A percentile compares a stretch with the other conserved stretches of the same genome.
Conservation (phyloP, 2,797 vertebrate genomes). For the Lophius americanus region DNA sequence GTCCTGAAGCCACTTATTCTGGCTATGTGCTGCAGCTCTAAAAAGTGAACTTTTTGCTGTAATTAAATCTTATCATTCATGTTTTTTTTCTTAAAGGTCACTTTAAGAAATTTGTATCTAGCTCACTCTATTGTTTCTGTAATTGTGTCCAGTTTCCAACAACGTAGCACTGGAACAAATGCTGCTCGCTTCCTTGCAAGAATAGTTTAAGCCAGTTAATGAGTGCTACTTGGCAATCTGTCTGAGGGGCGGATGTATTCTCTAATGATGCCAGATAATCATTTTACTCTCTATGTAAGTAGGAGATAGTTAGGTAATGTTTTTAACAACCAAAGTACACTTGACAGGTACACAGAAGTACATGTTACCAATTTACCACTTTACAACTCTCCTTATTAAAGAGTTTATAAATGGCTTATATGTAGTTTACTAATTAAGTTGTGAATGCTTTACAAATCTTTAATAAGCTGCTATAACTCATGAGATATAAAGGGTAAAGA, state of each 20-base stretch:
- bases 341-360: no score
- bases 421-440: no score
- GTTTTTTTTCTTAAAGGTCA: slow-evolving; percentile 15
- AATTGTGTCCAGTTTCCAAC: slow-evolving; percentile 12
- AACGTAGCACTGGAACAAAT: background rate
- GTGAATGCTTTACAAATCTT: no score
- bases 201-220: background rate
- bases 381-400: no score
- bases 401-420: no score
- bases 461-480: no score
- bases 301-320: background rate
- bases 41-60: slow-evolving; percentile 40
- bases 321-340: background rate
- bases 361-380: no score
- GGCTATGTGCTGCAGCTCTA: slow-evolving; percentile 36
- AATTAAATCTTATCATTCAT: slow-evolving; percentile 11
- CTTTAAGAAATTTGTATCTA: no score
- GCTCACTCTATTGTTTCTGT: slow-evolving; percentile 6
- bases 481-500: no score
- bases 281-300: background rate
- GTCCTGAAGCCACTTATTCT: slow-evolving; percentile 49
- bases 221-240: slow-evolving; percentile 8
- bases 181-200: background rate
- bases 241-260: background rate
- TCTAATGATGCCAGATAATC: background rate